These are phyloP conservation scores for Trididemnum clinides DNA, from an alignment of 23 tunicate species.

Conservation along the genomic window DNA sequence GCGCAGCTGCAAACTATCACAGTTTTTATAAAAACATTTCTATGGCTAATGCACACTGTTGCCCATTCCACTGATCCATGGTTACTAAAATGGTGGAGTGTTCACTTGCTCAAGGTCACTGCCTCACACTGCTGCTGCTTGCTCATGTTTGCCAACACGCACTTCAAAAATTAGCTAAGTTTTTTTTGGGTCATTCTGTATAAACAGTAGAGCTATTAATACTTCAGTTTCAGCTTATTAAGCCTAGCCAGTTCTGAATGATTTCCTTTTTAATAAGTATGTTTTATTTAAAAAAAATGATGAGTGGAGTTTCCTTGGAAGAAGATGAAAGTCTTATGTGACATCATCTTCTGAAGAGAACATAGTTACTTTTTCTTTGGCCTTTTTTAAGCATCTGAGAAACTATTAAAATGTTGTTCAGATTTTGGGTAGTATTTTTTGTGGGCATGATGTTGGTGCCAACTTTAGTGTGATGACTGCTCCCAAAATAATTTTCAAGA, in stretches of 20 bases:
- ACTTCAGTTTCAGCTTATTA: too few relatives aligned
- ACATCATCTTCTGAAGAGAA: background rate
- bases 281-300: background rate
- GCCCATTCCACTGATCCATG: too few relatives aligned
- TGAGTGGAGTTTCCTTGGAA: background rate
- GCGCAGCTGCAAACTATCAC: too few relatives aligned
- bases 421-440: background rate
- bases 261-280: background rate
- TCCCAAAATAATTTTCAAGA: background rate
- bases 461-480: background rate
- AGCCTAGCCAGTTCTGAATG: background rate
- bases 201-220: too few relatives aligned
- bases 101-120: too few relatives aligned
- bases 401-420: background rate
- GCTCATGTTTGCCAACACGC: too few relatives aligned
- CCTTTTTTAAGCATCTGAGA: background rate
- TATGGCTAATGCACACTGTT: too few relatives aligned
- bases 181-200: too few relatives aligned
- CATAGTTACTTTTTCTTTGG: background rate
- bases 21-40: too few relatives aligned
- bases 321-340: background rate
- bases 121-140: too few relatives aligned
- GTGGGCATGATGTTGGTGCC: background rate
- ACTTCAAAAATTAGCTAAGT: too few relatives aligned
- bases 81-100: too few relatives aligned